Conservation (phyloP, 2,113 vertebrate genomes). For the Triplophysa tibetana region DNA sequence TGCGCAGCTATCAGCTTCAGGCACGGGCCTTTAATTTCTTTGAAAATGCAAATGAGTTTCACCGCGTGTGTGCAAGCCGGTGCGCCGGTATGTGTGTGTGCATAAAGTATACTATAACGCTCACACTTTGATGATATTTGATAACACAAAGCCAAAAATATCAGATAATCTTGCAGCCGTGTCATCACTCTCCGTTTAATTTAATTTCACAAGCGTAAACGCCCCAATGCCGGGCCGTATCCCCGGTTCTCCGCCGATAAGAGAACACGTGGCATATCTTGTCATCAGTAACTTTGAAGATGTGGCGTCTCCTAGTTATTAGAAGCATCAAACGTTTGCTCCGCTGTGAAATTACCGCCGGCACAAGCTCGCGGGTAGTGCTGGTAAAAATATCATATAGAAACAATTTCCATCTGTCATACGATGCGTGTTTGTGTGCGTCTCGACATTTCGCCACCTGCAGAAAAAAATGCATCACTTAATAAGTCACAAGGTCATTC, state of each 20-base stretch:
- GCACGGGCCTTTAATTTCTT: conserved; percentile 51
- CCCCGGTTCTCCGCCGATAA: conserved; percentile 60
- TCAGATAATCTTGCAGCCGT: conserved; percentile 41
- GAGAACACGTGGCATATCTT: conserved; percentile 68
- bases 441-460: background rate
- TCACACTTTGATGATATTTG: conserved; percentile 23
- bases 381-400: conserved; percentile 38
- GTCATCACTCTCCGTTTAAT: conserved; percentile 55
- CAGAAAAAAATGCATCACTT: background rate
- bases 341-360: conserved; percentile 55
- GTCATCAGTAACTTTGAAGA: conserved; percentile 76
- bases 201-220: conserved; percentile 53
- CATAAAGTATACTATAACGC: conserved; percentile 29
- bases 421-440: background rate
- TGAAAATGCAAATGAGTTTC: conserved; percentile 55
- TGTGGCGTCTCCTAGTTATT: conserved; percentile 61
- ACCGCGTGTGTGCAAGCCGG: conserved; percentile 28
- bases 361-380: conserved; percentile 20
- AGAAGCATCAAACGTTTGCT: conserved; percentile 72
- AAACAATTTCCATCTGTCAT: conserved; percentile 22
- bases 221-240: conserved; percentile 36
- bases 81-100: conserved; percentile 7
- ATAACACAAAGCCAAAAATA: conserved; percentile 34
- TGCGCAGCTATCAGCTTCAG: conserved; percentile 41
- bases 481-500: background rate